Evolutionary conservation across 2,797 vertebrate genomes (phyloP).

Genomic region (Crenichthys baileyi): DNA sequence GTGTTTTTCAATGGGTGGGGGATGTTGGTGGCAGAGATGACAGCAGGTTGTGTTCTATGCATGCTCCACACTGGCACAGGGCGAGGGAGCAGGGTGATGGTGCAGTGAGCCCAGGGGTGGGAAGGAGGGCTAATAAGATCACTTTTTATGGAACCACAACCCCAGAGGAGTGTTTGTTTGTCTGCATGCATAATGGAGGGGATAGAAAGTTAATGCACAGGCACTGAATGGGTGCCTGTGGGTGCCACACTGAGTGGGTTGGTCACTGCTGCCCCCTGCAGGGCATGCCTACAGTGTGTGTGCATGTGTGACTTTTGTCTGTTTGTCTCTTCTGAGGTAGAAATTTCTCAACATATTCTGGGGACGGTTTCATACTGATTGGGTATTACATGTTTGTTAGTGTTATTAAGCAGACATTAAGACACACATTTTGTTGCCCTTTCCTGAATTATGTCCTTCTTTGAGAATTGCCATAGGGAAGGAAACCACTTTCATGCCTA

Average conservation of each 20-base stretch:
- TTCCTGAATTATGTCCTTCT: constrained; percentile 37
- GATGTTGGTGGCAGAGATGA: constrained; percentile 50
- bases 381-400: constrained; percentile 20
- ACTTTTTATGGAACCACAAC: constrained; percentile 74
- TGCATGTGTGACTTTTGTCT: constrained; percentile 6
- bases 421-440: constrained; percentile 13
- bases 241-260: constrained; percentile 43
- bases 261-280: constrained; percentile 82
- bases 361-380: constrained; percentile 34
- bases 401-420: constrained; percentile 7
- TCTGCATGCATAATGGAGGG: constrained; percentile 75
- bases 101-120: constrained; percentile 52
- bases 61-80: constrained; percentile 46
- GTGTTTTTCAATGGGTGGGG: no score
- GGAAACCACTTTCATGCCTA: constrained; percentile 39
- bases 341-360: constrained; percentile 41
- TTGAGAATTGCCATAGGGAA: constrained; percentile 35
- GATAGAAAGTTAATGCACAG: constrained; percentile 72
- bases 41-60: constrained; percentile 59
- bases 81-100: constrained; percentile 54
- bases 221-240: constrained; percentile 36
- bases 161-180: constrained; percentile 79
- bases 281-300: constrained; percentile 43
- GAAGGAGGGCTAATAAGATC: constrained; percentile 72
- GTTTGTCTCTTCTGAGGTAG: constrained; percentile 23